Evolutionary conservation across 2,797 vertebrate species (phyloP).

Genomic region (Anniella stebbinsi): DNA sequence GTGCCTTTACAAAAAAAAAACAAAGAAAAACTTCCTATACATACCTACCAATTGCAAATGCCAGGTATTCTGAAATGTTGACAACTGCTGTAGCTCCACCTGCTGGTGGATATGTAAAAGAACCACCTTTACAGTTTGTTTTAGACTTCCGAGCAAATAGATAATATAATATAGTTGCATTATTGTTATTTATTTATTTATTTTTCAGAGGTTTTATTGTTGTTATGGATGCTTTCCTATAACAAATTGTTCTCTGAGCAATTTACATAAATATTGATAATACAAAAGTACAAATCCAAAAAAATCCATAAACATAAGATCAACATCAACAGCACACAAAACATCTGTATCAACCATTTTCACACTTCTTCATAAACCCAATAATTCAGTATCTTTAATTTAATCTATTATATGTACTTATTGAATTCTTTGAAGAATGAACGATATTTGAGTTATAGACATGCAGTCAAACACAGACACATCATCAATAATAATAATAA

Average conservation of each 20-base stretch:
- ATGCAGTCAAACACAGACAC: slow-evolving; percentile 20
- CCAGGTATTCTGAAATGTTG: neutral
- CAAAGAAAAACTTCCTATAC: too few species aligned
- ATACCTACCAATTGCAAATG: neutral
- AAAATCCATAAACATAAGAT: neutral
- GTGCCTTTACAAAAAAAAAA: too few species aligned
- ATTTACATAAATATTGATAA: neutral
- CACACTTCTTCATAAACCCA: neutral
- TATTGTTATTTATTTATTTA: neutral
- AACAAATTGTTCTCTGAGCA: neutral
- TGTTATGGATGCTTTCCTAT: too few species aligned
- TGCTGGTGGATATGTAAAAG: slow-evolving; percentile 70
- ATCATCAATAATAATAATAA: slow-evolving; percentile 49
- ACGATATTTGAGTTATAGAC: slow-evolving; percentile 42
- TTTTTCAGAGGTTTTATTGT: neutral
- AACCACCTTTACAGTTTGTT: neutral
- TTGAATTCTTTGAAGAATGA: neutral
- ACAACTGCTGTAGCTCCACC: slow-evolving; percentile 74
- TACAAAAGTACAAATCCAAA: neutral
- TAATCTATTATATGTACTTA: neutral
- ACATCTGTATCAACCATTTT: neutral
- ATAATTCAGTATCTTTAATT: neutral
- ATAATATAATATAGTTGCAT: accelerated
- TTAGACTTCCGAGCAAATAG: accelerated
- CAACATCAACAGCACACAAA: neutral